phyloP scores from a whole-genome alignment of 2,113 vertebrate genomes.

The Macheiramphus alcinus region DNA sequence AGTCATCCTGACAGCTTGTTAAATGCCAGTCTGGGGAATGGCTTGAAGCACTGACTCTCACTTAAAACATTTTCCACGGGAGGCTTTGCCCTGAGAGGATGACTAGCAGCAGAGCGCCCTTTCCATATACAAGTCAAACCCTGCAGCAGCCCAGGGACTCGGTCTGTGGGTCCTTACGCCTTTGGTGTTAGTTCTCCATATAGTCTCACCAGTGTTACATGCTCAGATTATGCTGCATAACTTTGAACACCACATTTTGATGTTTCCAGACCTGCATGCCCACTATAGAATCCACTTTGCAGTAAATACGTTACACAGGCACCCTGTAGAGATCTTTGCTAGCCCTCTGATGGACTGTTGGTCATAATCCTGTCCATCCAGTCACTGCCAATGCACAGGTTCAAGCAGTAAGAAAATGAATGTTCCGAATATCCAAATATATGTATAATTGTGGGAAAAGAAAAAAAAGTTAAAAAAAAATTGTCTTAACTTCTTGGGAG shows the following conservation, averaged over 20 bases:
- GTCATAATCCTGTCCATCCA: rapidly evolving
- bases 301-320: not conserved
- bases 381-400: not conserved
- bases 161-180: not conserved
- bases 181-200: rapidly evolving
- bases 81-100: not conserved
- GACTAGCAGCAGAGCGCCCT: not conserved
- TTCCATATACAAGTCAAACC: not conserved
- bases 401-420: not conserved
- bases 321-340: not conserved
- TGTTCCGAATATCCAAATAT: not conserved
- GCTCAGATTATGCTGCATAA: not conserved
- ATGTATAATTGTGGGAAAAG: not conserved
- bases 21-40: not conserved
- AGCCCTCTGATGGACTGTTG: not conserved
- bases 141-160: not conserved
- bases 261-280: not conserved
- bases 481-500: not conserved
- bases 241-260: not conserved
- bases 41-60: not conserved
- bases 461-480: no score
- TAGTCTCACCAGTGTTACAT: rapidly evolving
- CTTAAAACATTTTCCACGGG: not conserved
- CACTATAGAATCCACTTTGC: not conserved
- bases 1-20: conserved; percentile 21